phyloP scores from a whole-genome alignment of 2,797 vertebrate genomes.

The Propithecus perrieri region DNA sequence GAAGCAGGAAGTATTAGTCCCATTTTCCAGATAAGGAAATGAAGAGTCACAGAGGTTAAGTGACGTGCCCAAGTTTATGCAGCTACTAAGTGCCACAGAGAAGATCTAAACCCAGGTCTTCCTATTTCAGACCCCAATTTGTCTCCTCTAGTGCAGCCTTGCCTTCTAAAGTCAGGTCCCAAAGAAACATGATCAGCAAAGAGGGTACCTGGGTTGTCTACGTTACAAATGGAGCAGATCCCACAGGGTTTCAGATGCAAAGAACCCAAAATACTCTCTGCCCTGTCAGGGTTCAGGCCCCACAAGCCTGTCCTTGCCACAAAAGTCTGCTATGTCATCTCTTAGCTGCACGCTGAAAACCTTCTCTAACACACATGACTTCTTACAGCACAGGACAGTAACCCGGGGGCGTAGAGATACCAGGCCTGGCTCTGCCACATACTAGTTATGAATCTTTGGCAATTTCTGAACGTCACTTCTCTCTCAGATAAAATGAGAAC shows the following conservation, averaged over 20 bases:
- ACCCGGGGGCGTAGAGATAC: neutral
- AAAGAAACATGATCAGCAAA: neutral
- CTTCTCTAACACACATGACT: neutral
- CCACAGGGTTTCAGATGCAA: neutral
- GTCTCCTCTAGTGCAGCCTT: neutral
- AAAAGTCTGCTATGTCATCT: neutral
- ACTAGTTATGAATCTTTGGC: neutral
- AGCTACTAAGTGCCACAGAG: neutral
- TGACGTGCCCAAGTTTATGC: neutral
- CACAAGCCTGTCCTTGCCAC: neutral
- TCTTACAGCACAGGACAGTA: neutral
- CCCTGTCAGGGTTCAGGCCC: neutral
- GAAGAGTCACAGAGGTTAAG: neutral
- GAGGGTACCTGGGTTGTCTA: neutral
- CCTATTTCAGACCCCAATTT: neutral
- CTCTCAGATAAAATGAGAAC: neutral
- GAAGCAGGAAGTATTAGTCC: constrained; percentile 56
- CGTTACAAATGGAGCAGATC: neutral
- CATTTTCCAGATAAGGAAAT: constrained; percentile 59
- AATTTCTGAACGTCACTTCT: neutral
- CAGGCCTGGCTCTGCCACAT: neutral
- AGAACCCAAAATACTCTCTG: neutral
- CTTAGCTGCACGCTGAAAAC: neutral
- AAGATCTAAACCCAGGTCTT: neutral
- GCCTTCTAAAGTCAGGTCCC: neutral